These are phyloP conservation scores for Tinea pellionella DNA, from an alignment of 2,888 invertebrate genomes.

Conservation along the genomic window DNA sequence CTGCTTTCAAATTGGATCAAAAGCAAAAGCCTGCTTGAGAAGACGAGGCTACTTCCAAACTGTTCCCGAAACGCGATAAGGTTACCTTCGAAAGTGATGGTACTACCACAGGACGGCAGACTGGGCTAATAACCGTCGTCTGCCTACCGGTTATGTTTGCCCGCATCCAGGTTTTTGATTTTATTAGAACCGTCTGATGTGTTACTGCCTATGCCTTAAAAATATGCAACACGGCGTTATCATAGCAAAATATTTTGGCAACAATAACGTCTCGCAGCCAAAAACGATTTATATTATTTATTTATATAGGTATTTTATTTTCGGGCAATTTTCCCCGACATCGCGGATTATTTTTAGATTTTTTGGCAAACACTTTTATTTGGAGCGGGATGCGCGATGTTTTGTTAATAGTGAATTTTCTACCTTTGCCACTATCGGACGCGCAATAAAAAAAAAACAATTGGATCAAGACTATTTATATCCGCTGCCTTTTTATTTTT, in stretches of 20 bases:
- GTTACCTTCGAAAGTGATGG: too few species aligned
- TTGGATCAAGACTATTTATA: background rate
- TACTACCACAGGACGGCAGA: too few species aligned
- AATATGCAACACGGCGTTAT: background rate
- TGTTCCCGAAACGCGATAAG: too few species aligned
- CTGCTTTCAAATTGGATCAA: too few species aligned
- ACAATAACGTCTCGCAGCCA: background rate
- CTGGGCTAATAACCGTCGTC: too few species aligned
- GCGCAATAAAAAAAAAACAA: background rate
- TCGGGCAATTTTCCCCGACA: background rate
- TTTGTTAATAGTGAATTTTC: background rate
- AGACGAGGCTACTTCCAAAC: too few species aligned
- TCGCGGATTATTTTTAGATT: background rate
- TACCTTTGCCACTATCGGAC: background rate
- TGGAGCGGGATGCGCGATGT: background rate
- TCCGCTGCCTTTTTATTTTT: background rate
- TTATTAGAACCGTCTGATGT: too few species aligned
- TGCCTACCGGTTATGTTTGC: too few species aligned
- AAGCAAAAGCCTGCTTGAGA: too few species aligned
- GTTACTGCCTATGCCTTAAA: background rate
- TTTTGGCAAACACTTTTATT: background rate
- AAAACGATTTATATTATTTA: slow-evolving; percentile 6
- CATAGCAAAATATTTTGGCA: background rate
- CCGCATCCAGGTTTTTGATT: too few species aligned
- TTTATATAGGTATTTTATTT: background rate